Base-by-base conservation (phyloP, 2,113 vertebrate species). In the Chitala chitala region DNA sequence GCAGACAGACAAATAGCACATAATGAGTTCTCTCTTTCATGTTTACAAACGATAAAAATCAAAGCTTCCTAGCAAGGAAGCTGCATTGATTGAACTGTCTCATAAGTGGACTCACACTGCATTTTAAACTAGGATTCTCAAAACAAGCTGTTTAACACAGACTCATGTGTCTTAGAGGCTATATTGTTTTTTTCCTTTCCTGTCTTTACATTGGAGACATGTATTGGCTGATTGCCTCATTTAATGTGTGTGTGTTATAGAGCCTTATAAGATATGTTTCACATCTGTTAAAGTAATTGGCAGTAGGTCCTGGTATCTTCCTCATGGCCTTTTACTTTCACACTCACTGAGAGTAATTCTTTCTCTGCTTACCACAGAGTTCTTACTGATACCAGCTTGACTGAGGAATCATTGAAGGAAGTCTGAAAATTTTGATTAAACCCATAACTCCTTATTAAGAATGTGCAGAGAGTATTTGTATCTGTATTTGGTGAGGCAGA, bases 251-350 rank as follows among this genome's bases (percentile, higher is more conserved):
- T 75, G 77, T 81, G 82, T 83, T 79, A 80, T 75, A 73, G 77
- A 83, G 84, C 84, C 85, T 83, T 82, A 86, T 84, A 77, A 87
- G 80, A 84, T 87, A 86, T 87, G 83, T 85, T 82, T 84, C 85
- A 80, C 81, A 82, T 83, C 82, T 74, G 75, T 13, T 80, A 78
- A 83, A 80, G 84, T 89, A 87, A 89, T 87, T 87, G 85, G 82
- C 71, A 12, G 75, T 77, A 50, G 24, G 69, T 81, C 73, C 78
- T 75, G 13, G 79, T 84, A 87, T 87, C 86, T 87, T 84, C 83
- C 79, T 81, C 77, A 78, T 75, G 73, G 76, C 79, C 81, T 6
- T 75, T 1, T 70, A 80, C 78, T 38, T 71, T 59, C 78, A 77
- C 81, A 82, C 83, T 87, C 84, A 81, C 84, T 77, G 84, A 84